Percentiles rank a stretch among this genome's conserved stretches.
phyloP scores from a whole-genome alignment of 2,113 vertebrate genomes.

The Paraplagusia blochii region DNA sequence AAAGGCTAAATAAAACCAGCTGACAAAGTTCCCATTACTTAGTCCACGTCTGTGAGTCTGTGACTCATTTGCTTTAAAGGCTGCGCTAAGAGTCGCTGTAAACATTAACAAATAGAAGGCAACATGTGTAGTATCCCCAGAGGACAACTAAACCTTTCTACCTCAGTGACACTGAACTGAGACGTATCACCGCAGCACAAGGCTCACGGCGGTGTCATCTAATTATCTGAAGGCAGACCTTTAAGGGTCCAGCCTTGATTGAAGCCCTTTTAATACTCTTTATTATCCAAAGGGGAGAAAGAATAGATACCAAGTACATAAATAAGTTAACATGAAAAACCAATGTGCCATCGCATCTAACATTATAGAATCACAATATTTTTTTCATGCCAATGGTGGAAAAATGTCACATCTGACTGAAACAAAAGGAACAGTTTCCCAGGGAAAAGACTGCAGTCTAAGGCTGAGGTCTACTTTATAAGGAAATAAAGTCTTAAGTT shows the following conservation, averaged over 20 bases:
- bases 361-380: no score
- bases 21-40: background rate
- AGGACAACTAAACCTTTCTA: background rate
- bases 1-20: no score
- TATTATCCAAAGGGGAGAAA: no score
- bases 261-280: background rate
- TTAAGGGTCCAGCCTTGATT: background rate
- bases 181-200: constrained; percentile 10
- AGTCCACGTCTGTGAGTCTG: background rate
- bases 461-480: no score
- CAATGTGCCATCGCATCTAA: no score
- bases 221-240: constrained; percentile 3
- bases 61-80: background rate
- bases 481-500: background rate
- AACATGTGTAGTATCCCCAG: background rate
- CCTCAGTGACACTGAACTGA: constrained; percentile 4
- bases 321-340: no score
- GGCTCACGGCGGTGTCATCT: constrained; percentile 7
- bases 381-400: no score
- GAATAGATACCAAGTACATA: no score
- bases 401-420: no score
- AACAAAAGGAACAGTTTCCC: no score
- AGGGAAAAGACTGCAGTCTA: background rate
- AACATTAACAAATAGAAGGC: background rate
- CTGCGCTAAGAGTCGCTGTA: background rate